Evolutionary conservation across 2,797 vertebrate species (phyloP).

Genomic region (Mycteria americana): DNA sequence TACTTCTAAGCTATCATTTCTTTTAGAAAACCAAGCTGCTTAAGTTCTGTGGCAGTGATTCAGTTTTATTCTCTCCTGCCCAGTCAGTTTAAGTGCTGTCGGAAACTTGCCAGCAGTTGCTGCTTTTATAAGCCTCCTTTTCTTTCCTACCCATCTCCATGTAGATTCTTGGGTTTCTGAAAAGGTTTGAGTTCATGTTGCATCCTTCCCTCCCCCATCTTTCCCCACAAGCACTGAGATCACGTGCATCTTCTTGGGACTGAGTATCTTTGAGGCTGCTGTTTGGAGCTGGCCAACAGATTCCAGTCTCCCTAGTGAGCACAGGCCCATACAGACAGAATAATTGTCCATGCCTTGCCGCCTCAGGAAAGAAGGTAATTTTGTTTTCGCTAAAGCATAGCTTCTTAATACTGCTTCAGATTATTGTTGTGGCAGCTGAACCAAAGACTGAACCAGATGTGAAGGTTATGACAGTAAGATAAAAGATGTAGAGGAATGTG

Average conservation of each 20-base stretch:
- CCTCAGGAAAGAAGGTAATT: neutral
- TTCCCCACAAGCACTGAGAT: neutral
- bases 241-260: neutral
- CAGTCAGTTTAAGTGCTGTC: neutral
- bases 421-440: neutral
- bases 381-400: neutral
- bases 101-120: neutral
- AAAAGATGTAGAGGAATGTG: neutral
- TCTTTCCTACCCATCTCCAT: neutral
- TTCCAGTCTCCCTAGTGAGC: neutral
- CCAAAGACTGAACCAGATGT: neutral
- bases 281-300: neutral
- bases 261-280: neutral
- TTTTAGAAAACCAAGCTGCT: neutral
- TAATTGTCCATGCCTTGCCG: neutral
- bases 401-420: neutral
- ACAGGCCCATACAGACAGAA: neutral
- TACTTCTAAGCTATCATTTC: neutral
- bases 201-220: neutral
- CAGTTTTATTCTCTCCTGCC: neutral
- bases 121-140: neutral
- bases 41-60: neutral
- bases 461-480: neutral
- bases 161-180: neutral
- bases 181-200: neutral